Conservation (phyloP, 2,888 invertebrate species). For the Colostygia pectinataria region DNA sequence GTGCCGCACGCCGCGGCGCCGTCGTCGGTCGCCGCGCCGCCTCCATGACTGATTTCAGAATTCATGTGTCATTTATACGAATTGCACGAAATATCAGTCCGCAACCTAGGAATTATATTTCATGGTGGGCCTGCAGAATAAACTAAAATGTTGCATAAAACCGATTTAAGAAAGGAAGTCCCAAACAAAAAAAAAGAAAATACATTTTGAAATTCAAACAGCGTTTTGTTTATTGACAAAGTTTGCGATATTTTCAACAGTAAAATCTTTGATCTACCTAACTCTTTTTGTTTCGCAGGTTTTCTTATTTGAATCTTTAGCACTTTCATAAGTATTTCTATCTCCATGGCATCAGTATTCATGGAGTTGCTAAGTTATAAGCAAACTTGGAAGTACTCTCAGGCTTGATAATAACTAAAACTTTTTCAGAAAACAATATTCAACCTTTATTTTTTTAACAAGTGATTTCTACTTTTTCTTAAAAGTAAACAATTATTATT, state of each 20-base stretch:
- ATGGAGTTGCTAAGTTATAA: conserved; percentile 24
- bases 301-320: conserved; percentile 19
- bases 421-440: conserved; percentile 7
- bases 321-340: conserved; percentile 13
- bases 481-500: too few relatives aligned
- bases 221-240: conserved; percentile 12
- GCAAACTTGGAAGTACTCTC: conserved; percentile 16
- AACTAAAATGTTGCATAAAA: too few relatives aligned
- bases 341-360: conserved; percentile 24
- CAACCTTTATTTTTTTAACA: too few relatives aligned
- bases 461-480: too few relatives aligned
- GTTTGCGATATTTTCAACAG: conserved; percentile 7
- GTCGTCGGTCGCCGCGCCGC: too few relatives aligned
- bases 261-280: background rate
- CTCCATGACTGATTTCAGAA: too few relatives aligned
- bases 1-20: too few relatives aligned
- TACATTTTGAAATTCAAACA: conserved; percentile 1
- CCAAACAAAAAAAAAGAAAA: background rate
- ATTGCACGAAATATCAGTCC: too few relatives aligned
- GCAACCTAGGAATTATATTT: too few relatives aligned
- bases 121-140: too few relatives aligned
- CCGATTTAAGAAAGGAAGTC: too few relatives aligned
- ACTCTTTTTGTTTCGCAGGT: conserved; percentile 1
- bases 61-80: too few relatives aligned
- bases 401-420: conserved; percentile 14